Base-by-base conservation (phyloP, 2,797 vertebrate genomes). In the Smutsia temminckii region DNA sequence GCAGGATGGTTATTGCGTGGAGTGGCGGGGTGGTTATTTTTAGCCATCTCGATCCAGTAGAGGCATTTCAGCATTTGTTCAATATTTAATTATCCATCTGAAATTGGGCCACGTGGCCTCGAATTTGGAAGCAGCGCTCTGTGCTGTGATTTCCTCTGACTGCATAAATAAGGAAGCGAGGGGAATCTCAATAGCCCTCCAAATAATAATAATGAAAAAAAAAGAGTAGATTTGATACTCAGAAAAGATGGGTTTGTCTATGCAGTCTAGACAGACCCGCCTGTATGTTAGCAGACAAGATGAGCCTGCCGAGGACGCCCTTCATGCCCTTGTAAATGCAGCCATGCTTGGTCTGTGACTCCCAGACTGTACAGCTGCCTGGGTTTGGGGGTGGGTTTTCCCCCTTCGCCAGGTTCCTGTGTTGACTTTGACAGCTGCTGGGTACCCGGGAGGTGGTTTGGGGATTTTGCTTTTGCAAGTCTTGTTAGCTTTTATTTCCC, bases 81-180 rank as follows among this genome's bases (percentile, higher is more conserved):
- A 98, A 83, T 97, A 97, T 97, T 98, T 98, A 98, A 98, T 98
- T 97, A 97, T 97, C 98, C 98, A 95, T 97, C 97, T 96, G 97
- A 98, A 98, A 98, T 87, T 40, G 91, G 93, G 90, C 95, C 97
- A 92, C 80, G 91, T 96, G 97, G 93, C 95, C 95, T 94, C 85
- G 95, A 96, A 92, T 98, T 93, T 96, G 97, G 97, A 97, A 98
- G 96, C 80, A 29, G 97, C 61, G 80, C 91, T 23, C 74, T 92
- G 84, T 91, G 96, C 93, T 96, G 94, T 94, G 95, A 85, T 96
- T 97, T 97, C 92, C 97, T 83, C 92, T 87, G 72, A 78, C 85
- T 97, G 96, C 97, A 97, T 97, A 97, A 96, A 92, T 95, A 87
- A 80, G 93, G 96, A 97, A 96, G 95, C 63, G 46, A 63, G 83